Percentiles rank a stretch among this genome's conserved stretches.
phyloP scores from a whole-genome alignment of 2,888 invertebrate genomes.

The Drosophila nr. medialis region DNA sequence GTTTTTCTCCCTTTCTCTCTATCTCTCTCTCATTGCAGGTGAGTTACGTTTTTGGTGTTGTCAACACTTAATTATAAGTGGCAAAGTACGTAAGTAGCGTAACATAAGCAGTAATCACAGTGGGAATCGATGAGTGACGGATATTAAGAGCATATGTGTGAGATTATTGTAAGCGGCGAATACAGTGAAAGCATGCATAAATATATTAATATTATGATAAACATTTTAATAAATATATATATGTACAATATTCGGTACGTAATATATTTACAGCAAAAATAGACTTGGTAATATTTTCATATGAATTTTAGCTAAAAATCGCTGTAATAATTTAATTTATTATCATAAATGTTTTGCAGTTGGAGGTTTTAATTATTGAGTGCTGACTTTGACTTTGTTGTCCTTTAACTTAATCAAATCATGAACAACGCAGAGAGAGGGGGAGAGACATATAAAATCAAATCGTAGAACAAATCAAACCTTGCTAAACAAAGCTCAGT shows the following conservation, averaged over 20 bases:
- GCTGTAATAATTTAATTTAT: background rate
- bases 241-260: background rate
- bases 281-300: background rate
- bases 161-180: background rate
- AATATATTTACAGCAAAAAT: background rate
- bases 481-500: slow-evolving; percentile 39
- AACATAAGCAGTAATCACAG: slow-evolving; percentile 31
- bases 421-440: slow-evolving; percentile 1
- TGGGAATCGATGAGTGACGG: background rate
- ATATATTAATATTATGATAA: background rate
- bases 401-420: slow-evolving; percentile 47
- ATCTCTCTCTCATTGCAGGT: slow-evolving; percentile 62
- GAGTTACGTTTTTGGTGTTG: slow-evolving; percentile 43
- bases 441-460: slow-evolving; percentile 36
- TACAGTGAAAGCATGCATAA: background rate
- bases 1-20: slow-evolving; percentile 34
- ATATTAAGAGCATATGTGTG: background rate
- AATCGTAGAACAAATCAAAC: slow-evolving; percentile 47
- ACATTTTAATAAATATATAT: background rate
- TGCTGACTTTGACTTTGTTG: slow-evolving; percentile 5
- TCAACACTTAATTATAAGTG: slow-evolving; percentile 26
- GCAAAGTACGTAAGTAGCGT: slow-evolving; percentile 50
- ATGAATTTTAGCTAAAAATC: background rate
- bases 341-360: background rate
- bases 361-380: slow-evolving; percentile 18